Base-by-base conservation (phyloP, 2,888 invertebrate species). In the Holacanthella duospinosa region DNA sequence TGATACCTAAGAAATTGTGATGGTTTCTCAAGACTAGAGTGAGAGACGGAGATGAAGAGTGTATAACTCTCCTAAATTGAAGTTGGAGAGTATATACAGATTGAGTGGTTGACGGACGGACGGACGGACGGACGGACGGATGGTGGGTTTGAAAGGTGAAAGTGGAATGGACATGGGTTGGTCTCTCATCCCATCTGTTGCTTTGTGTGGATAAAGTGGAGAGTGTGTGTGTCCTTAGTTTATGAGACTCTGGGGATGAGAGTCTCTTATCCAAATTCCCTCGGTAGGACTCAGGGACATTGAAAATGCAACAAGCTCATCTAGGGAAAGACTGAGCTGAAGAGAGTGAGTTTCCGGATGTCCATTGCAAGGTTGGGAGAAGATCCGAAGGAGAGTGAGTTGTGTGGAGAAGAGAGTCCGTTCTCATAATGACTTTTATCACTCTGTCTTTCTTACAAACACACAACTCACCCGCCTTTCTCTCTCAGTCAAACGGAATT, bases 231-330 rank as follows among this genome's bases (percentile, higher is more conserved):
- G 2, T 43, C 53, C 60, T 21, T 61, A 43, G 53, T 61, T 61
- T 61, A 61, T 61, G 61, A 55, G 54, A 24, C 61, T 61, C 61
- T 43, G 6, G 61, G 61, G 61, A 55, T 55, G 28, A 61, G 61
- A 54, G 36, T 9, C 27, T 48, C 28, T 44, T 29, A 19, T 2
- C 2, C 24, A 27, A 9, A 21, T 29, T 19, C 24, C 4, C 1
- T 6, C 29, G 36, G 6, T 53, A 26, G n/a, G n/a, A 16, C 2
- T 36, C 2, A 6, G 4, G 26, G 9, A 1, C 60, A 60, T 60
- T 60, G 48, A 48, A 60, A 60, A 59, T 59, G 59, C 48, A 59
- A 59, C 59, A 59, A 60, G 48, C 60, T 60, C 36, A 36, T 36
- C 16, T 6, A 36, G 36, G 9, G 9, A 36, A 36, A 6, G 36